These are phyloP conservation scores for Lophotis ruficrista DNA, from an alignment of 2,113 vertebrate species.

Conservation along the genomic window DNA sequence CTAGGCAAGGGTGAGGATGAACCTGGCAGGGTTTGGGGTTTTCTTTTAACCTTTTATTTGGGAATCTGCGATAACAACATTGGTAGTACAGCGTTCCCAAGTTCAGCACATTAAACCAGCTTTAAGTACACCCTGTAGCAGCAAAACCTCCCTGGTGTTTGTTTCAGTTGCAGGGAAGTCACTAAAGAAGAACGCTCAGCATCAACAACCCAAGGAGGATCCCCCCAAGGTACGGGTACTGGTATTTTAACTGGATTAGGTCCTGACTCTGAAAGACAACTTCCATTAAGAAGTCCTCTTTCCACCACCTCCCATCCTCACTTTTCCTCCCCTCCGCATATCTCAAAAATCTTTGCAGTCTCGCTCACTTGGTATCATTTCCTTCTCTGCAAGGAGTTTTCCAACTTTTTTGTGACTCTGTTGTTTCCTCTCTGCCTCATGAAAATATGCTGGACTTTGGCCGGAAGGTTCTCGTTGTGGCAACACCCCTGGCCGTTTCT, in stretches of 20 bases:
- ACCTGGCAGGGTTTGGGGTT: neutral
- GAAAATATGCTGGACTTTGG: neutral
- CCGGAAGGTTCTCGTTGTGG: neutral
- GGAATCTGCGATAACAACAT: neutral
- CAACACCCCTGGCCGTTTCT: neutral
- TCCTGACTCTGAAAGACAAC: neutral
- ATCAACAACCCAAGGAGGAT: neutral
- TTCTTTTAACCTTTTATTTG: neutral
- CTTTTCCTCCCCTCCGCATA: neutral
- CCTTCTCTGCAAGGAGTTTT: neutral
- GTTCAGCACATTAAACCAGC: neutral
- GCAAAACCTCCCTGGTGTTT: accelerated
- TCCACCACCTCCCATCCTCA: neutral
- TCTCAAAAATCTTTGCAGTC: neutral
- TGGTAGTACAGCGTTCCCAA: neutral
- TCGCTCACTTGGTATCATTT: neutral
- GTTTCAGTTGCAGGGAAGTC: neutral
- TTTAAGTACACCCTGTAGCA: neutral
- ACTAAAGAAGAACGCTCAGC: neutral
- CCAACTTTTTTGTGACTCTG: neutral
- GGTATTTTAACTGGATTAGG: neutral
- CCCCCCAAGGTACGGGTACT: neutral
- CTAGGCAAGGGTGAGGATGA: neutral
- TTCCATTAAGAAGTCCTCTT: neutral
- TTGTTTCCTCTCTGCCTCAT: neutral